These are phyloP conservation scores for Hyaena hyaena DNA, from an alignment of 2,113 vertebrate genomes.

Conservation along the genomic window DNA sequence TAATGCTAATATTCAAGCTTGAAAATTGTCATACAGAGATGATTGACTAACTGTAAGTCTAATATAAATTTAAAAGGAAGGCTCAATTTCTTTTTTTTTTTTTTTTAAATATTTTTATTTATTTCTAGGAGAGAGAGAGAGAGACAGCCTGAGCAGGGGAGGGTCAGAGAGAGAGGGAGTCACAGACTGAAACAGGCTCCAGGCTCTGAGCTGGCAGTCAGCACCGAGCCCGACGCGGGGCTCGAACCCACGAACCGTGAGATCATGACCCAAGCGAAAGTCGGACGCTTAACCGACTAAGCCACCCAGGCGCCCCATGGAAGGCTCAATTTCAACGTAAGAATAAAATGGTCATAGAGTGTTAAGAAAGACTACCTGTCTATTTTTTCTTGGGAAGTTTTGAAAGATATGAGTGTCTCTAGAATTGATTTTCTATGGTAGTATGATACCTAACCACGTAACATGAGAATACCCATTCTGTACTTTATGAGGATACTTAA, in stretches of 20 bases:
- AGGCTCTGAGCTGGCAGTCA: too few species aligned
- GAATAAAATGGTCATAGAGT: background rate
- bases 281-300: too few species aligned
- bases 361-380: background rate
- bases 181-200: too few species aligned
- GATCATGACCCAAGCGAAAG: too few species aligned
- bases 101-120: too few species aligned
- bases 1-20: background rate
- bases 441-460: background rate
- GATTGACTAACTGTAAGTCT: background rate
- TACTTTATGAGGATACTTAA: background rate
- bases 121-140: too few species aligned
- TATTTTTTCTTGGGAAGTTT: background rate
- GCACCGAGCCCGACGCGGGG: too few species aligned
- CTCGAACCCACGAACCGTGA: too few species aligned
- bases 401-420: background rate
- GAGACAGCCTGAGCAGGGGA: too few species aligned
- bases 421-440: background rate
- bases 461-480: background rate
- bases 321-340: background rate
- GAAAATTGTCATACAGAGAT: background rate
- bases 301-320: too few species aligned
- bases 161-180: too few species aligned
- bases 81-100: background rate
- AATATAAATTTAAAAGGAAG: conserved; percentile 34